Evolutionary conservation across 2,797 vertebrate genomes (phyloP).

Genomic region (Bradypus variegatus): DNA sequence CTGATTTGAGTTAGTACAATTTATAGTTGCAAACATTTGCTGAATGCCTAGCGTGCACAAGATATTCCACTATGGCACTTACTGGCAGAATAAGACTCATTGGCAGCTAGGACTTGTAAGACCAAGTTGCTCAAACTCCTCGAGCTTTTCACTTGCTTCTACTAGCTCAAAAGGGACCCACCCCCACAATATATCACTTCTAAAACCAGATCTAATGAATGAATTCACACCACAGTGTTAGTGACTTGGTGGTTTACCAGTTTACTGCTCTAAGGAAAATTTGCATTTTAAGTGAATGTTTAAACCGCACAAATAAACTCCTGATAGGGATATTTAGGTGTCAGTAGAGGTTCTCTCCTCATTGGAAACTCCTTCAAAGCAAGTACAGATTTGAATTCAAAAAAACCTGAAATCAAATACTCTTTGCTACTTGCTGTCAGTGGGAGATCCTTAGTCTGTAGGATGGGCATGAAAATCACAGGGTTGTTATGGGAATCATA

Average conservation of each 20-base stretch:
- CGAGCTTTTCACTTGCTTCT: too few species aligned
- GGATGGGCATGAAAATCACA: background rate
- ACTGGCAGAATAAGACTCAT: background rate
- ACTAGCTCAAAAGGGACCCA: rapidly evolving
- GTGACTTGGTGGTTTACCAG: rapidly evolving
- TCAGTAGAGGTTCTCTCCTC: background rate
- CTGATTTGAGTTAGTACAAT: background rate
- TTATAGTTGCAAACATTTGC: background rate
- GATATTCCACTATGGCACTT: rapidly evolving
- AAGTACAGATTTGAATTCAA: background rate
- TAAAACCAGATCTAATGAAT: background rate
- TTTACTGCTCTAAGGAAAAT: background rate
- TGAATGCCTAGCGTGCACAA: rapidly evolving
- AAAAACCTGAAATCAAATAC: too few species aligned
- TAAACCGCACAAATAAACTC: too few species aligned
- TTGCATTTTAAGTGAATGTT: too few species aligned
- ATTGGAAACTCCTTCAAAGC: background rate
- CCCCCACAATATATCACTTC: background rate
- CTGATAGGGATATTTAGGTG: rapidly evolving
- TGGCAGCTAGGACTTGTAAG: background rate
- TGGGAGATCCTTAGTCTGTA: rapidly evolving
- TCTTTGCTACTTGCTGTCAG: too few species aligned
- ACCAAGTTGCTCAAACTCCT: background rate
- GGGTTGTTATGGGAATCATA: too few species aligned
- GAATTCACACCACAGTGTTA: background rate